Base-by-base conservation (phyloP, 64 coral and sea anemone species). In the Montipora sp. region DNA sequence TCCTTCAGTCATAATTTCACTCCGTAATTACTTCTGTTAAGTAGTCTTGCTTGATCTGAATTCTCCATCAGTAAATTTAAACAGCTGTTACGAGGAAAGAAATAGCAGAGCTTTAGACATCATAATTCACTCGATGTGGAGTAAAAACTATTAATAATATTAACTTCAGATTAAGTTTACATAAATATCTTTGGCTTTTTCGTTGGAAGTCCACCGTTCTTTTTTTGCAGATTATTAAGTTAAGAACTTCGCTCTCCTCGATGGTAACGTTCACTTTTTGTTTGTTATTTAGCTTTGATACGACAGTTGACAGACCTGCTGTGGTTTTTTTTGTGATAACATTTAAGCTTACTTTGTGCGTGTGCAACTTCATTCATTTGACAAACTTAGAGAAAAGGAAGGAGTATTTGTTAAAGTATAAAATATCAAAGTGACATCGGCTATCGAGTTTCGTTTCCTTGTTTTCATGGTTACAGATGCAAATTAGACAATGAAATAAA, bases 391-490 rank as follows among this genome's bases (percentile, higher is more conserved):
- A 59, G 24, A 18, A 12, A 63, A 10, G 8, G 13, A 15, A 84
- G 57, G n/a, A 45, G 5, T 10, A 46, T 50, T 78, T 18, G 47
- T 46, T 46, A 78, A 50, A 46, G 73, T 10, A 78, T 49, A 15
- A 78, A 78, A 14, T 19, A 15, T 36, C 4, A 78, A 36, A 23
- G 47, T 13, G 15, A 16, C 16, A 48, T 49, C 9, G 20, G 63
- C n/a, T 47, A 44, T 71, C 63, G 18, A 49, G n/a, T 84, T 71
- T 48, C 47, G 82, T 71, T 84, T 84, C 82, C 82, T 84, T 84
- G 82, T 84, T 67, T 84, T 84, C 82, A 84, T 84, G 82, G 82
- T 84, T 84, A 84, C 82, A 84, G 4, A 84, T 70, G 60, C 65
- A 84, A 72, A 67, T 69, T 36, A 83, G 59, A 11, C 43, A 57